These are phyloP conservation scores for Drosophila hydei DNA, from an alignment of 1,140 invertebrate genomes.

Conservation along the genomic window DNA sequence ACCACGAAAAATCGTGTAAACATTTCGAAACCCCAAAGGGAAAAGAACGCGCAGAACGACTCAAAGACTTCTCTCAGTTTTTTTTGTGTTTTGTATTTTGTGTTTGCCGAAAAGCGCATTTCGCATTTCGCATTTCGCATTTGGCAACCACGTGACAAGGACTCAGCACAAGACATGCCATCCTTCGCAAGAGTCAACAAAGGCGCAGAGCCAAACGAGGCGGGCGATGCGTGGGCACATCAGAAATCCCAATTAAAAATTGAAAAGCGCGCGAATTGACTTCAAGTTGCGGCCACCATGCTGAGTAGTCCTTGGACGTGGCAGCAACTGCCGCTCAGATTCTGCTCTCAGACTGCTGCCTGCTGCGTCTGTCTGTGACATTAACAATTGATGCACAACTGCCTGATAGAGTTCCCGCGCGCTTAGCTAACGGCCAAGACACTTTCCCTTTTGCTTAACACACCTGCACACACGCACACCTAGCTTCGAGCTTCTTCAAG, in stretches of 20 bases:
- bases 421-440: slow-evolving; percentile 61
- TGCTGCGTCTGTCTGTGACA: slow-evolving; percentile 63
- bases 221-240: slow-evolving; percentile 15
- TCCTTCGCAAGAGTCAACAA: slow-evolving; percentile 46
- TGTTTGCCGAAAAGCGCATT: slow-evolving; percentile 66
- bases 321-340: slow-evolving; percentile 23
- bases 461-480: slow-evolving; percentile 19
- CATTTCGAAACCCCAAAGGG: slow-evolving; percentile 64
- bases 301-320: slow-evolving; percentile 35
- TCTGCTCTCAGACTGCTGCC: slow-evolving; percentile 11
- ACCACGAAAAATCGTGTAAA: slow-evolving; percentile 71
- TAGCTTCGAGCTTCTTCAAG: background rate
- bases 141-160: slow-evolving; percentile 65
- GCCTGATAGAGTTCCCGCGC: slow-evolving; percentile 62
- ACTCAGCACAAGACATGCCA: slow-evolving; percentile 44
- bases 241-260: slow-evolving; percentile 80
- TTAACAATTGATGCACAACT: slow-evolving; percentile 78
- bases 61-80: no score
- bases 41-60: background rate
- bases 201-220: background rate
- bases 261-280: slow-evolving; percentile 67
- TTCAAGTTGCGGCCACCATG: slow-evolving; percentile 44
- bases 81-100: no score
- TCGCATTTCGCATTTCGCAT: slow-evolving; percentile 46
- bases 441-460: slow-evolving; percentile 41